Base-by-base conservation (phyloP, 2,888 invertebrate species). In the Arge pagana region DNA sequence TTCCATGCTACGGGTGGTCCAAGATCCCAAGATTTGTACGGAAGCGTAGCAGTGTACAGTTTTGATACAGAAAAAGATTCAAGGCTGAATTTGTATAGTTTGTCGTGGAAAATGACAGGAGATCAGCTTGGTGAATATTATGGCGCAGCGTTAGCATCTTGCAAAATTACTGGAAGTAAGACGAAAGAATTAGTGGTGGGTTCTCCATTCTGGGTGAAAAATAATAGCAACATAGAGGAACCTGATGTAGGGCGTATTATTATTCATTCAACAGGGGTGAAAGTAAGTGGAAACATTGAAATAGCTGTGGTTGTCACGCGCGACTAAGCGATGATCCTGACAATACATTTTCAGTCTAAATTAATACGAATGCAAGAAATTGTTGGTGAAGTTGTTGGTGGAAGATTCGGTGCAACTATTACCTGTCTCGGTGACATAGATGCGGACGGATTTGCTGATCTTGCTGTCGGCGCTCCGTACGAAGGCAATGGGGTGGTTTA, bases 101-200 rank as follows among this genome's bases (percentile, higher is more conserved):
- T n/a, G n/a, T n/a, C n/a, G n/a, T n/a, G n/a, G n/a, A n/a, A n/a
- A n/a, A n/a, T n/a, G n/a, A n/a, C n/a, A n/a, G 84, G 84, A 1
- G 64, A 70, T 8, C 80, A 83, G 58, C 72, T 82, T 50, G 87
- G 86, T 0, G 85, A 85, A 63, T 87, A 85, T 68, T 88, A 85
- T 64, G 88, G 88, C 0, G 81, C 82, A 18, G 70, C 83, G 2
- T 63, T 88, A 7, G 71, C 83, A n/a, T 81, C 82, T 3, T 82
- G 82, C 35, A 86, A 88, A 69, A 66, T 87, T 6, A 85, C 86
- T 65, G 78, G 77, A 1, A 87, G 88, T 65, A 80, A 79, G 0
- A 76, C 77, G 6, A 82, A 84, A 53, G 88, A 88, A 62, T 71
- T 88, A 4, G 74, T 87, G 7, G 80, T 88, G 3, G 85, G 85